Base-by-base conservation (phyloP, 2,113 vertebrate species). In the Ictalurus furcatus region DNA sequence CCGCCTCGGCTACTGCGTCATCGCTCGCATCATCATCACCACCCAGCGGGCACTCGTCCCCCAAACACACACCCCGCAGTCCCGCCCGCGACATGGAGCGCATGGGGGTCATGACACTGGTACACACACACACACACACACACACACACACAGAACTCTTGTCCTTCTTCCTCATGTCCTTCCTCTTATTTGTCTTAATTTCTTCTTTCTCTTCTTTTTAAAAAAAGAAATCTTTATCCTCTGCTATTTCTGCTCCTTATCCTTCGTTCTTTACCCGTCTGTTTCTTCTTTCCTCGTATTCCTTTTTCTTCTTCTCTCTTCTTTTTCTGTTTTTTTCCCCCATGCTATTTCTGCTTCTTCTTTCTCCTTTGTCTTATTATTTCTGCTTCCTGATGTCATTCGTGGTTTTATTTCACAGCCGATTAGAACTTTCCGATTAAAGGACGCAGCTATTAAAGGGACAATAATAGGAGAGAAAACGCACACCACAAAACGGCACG, bases 51-150 rank as follows among this genome's bases (percentile, higher is more conserved):
- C 98, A 98, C 94, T 99, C 98, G 12, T 98, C 98, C 23, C 98
- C 98, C 58, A 99, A 99, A 90, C 97, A 98, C 56, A 98, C 98
- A 34, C 97, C 97, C 4, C 96, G 98, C 87, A 99, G 98, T 87
- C 98, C 98, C 12, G 97, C 98, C 69, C 93, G 97, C 11, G 98
- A 99, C 92, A 99, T 99, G 97, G 98, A 99, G 91, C 97, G 98
- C 59, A 99, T 99, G 98, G 98, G 98, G 25, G 97, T 98, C 90
- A 99, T 99, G 98, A 99, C 98, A 0, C 95, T 99, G 97, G 98
- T 99, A 94, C 86, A 94, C 1, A 23, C 67, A 86, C 76, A 61
- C 83, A 82, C 67, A 82, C 74, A 73, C 54, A 59, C 83, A 73
- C 48, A 52, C 48, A 52, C 48, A 52, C 48, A 11, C 48, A 21